Evolutionary conservation across 2,797 vertebrate genomes (phyloP).

Genomic region (Margarornis squamiger): DNA sequence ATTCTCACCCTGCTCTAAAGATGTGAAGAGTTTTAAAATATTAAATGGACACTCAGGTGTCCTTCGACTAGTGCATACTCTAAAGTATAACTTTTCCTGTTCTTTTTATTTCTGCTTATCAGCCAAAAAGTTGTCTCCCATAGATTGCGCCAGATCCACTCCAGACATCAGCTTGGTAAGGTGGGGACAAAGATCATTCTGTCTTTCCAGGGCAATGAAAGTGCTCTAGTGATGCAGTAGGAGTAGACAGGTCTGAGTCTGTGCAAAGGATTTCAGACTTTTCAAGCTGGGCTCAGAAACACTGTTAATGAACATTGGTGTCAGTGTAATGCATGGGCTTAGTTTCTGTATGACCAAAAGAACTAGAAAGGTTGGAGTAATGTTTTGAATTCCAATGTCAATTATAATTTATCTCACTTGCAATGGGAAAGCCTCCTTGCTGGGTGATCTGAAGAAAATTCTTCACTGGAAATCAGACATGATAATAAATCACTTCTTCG

Average conservation of each 20-base stretch:
- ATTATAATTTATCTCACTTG: slow-evolving; percentile 38
- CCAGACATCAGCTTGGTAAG: not conserved
- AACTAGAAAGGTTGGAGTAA: slow-evolving; percentile 16
- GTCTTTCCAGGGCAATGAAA: not conserved
- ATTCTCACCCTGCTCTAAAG: not conserved
- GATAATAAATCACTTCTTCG: slow-evolving; percentile 50
- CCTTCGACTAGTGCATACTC: not conserved
- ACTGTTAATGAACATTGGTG: not conserved
- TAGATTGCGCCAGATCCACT: not conserved
- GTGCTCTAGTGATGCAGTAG: not conserved
- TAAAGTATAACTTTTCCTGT: not conserved
- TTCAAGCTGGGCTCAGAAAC: not conserved
- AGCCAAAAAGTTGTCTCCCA: not conserved
- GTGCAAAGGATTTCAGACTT: not conserved
- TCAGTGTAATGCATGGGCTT: slow-evolving; percentile 31
- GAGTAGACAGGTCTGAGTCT: not conserved
- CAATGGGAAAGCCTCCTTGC: slow-evolving; percentile 11
- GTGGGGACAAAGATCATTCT: not conserved
- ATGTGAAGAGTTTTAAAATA: not conserved
- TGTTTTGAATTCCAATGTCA: slow-evolving; percentile 51
- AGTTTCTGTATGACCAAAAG: not conserved
- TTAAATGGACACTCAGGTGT: not conserved
- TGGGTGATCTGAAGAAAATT: slow-evolving; percentile 25
- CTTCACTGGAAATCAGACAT: not conserved
- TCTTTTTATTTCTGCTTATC: not conserved